Evolutionary conservation across 2,888 invertebrate species (phyloP).

Genomic region (Pachycephus smyrnensis): DNA sequence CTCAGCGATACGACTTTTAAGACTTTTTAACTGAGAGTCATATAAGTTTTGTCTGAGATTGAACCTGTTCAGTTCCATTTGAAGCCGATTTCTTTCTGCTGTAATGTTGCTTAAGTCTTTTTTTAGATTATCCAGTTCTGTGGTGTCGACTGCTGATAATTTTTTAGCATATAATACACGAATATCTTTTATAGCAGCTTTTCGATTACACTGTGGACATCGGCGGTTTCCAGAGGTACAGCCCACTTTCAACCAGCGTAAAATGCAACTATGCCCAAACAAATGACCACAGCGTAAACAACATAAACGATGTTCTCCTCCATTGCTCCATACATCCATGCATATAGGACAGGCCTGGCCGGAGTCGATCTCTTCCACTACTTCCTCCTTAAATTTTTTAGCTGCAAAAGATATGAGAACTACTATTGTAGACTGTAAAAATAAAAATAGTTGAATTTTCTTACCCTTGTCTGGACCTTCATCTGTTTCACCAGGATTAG

Average conservation of each 20-base stretch:
- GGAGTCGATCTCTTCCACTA: conserved; percentile 65
- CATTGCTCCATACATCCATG: conserved; percentile 87
- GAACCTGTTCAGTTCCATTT: conserved; percentile 74
- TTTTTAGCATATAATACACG: conserved; percentile 84
- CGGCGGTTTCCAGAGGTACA: conserved; percentile 70
- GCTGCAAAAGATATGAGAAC: background rate
- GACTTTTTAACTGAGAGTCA: conserved; percentile 60
- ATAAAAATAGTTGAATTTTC: background rate
- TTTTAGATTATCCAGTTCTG: conserved; percentile 76
- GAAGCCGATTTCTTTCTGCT: conserved; percentile 71
- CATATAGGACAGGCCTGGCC: conserved; percentile 88
- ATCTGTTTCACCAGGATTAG: background rate
- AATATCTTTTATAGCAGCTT: conserved; percentile 77
- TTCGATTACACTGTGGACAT: conserved; percentile 91
- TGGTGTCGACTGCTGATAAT: conserved; percentile 81
- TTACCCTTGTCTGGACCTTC: background rate
- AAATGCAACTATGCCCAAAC: conserved; percentile 86
- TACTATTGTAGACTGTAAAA: background rate
- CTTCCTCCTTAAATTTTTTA: background rate
- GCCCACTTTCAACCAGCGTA: conserved; percentile 77
- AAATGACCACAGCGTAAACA: conserved; percentile 92
- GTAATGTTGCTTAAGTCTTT: conserved; percentile 72
- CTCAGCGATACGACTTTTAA: conserved; percentile 50
- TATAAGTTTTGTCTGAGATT: conserved; percentile 63
- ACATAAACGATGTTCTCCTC: conserved; percentile 87